These are phyloP conservation scores for Chirona hameri DNA, from an alignment of 2,888 invertebrate genomes.

Conservation along the genomic window DNA sequence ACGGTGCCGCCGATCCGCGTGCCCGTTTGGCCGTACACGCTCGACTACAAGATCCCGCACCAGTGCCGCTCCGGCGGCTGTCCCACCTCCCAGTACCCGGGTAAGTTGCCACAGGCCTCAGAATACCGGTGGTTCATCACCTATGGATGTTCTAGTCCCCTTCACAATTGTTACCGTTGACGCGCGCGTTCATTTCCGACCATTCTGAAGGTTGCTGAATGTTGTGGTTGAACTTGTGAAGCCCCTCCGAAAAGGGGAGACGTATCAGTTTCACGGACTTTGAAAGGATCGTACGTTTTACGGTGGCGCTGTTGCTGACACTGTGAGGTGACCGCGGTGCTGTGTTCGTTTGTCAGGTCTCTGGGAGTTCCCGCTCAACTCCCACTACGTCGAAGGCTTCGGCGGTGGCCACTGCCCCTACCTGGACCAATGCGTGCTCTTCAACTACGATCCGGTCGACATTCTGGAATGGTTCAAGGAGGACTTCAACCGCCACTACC, in stretches of 20 bases:
- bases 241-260: too few species aligned
- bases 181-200: background rate
- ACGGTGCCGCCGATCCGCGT: constrained; percentile 74
- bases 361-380: constrained; percentile 90
- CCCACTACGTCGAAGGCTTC: constrained; percentile 69
- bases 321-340: background rate
- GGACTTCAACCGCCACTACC: constrained; percentile 76
- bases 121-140: background rate
- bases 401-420: constrained; percentile 92
- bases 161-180: background rate
- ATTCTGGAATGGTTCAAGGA: constrained; percentile 79
- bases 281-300: background rate
- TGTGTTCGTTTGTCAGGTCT: constrained; percentile 55
- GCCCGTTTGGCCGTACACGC: constrained; percentile 90
- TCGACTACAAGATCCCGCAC: constrained; percentile 88
- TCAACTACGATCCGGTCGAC: constrained; percentile 65
- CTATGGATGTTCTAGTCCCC: background rate
- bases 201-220: background rate
- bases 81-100: constrained; percentile 81
- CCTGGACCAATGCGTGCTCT: constrained; percentile 84
- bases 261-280: too few species aligned
- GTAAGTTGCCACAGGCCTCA: constrained; percentile 47
- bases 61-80: constrained; percentile 86
- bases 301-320: background rate
- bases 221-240: too few species aligned